Base-by-base conservation (phyloP, 1,140 invertebrate genomes). In the Harpegnathos saltator region DNA sequence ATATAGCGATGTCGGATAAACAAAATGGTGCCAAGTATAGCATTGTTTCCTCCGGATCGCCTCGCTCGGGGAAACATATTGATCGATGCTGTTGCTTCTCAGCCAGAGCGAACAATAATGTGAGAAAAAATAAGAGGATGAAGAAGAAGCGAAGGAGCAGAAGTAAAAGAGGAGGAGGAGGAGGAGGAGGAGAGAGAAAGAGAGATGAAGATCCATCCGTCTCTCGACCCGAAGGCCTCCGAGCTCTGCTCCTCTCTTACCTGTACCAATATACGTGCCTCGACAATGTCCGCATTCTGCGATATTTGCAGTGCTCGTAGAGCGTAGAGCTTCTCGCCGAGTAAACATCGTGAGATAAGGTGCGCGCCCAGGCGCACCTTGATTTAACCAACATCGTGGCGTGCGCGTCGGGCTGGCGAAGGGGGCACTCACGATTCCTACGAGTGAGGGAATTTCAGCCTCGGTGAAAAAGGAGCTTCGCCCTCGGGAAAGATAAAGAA, bases 291-390 rank as follows among this genome's bases (percentile, higher is more conserved):
- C 68, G 80, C 80, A 73, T 73, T 82, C 66, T 54, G 48, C 68
- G 80, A 72, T 73, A 84, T 84, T 85, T 84, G 73, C 84, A 85
- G 78, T 85, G 73, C 68, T 87, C 86, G 73, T 82, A 84, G 82
- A 83, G 84, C 82, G 85, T 87, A 86, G n/a, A n/a, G 74, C 74
- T 77, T 77, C 85, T 90, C 90, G 87, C 88, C 87, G 83, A 83
- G 86, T 77, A 88, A 88, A 88, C 86, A 88, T 82, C 74, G 80
- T 84, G 83, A 69, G 84, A 88, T 88, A 87, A 87, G 71, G 80
- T 44, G 74, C 19, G 65, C 50, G 73, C 24, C 33, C 72, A 71
- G 65, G 77, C 77, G 59, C 38, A 69, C 77, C 68, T 72, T 72
- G 54, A 81, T 61, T 81, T 73, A 81, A 71, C 77, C 74, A 66